Evolutionary conservation across 2,888 invertebrate genomes (phyloP), one percentile per base, ranked within the genome.

Genomic region (Amphipyra tragopoginis): DNA sequence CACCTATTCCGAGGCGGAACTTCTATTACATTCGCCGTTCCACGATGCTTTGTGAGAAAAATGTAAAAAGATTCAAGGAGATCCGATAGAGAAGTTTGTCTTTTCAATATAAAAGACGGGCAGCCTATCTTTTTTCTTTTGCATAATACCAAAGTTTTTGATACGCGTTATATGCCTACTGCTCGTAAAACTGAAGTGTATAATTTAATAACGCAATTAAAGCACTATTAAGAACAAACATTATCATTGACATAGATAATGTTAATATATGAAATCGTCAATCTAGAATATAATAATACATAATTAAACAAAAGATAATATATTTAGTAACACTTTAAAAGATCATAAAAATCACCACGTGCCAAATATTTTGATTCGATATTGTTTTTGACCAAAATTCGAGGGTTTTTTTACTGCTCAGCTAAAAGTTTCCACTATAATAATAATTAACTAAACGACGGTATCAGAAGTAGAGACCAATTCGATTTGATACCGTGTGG

Each of bases 1-100:
- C 81, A 81, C 81, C 83, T 85, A 85, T 87, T 86, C 77, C 77
- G 74, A 53, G 81, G 73, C 81, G 80, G 78, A 86, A 85, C 83
- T 87, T 85, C 79, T 85, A 84, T 84, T 81, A 84, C 78, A 72
- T 78, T 66, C 56, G 69, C 75, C 75, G 65, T 77, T 75, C 60
- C 45, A 61, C 58, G 75, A 71, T 75, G 62, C 68, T 79, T 78
- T 75, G 77, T 67, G 51, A 68, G 65, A 70, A 79, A 75, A 82
- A 75, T 73, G 60, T 75, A 65, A 68, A 66, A 68, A 80, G 73
- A 73, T 68, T 75, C 67, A 65, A 74, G 62, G 53, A 68, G 66
- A 69, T 77, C 53, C 63, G 54, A 61, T 66, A 66, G 21, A 1
- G 43, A 33, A 68, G 62, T 75, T 75, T 65, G 52, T 51, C 49